Conservation (phyloP, 2,113 vertebrate genomes). For the Periophthalmodon schlosseri region DNA sequence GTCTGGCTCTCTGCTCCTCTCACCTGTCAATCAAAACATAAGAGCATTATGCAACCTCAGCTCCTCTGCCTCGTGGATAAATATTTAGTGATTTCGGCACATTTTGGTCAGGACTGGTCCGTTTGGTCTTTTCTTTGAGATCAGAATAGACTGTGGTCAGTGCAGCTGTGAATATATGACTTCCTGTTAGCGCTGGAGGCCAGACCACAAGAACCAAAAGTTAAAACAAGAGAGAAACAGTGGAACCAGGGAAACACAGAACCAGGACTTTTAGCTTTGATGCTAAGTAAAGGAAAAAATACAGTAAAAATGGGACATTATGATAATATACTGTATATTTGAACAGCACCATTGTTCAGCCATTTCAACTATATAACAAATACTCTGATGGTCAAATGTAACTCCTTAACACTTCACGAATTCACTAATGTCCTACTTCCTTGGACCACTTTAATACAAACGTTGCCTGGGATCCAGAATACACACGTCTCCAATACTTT, state of each 20-base stretch:
- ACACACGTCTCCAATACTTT: too few species aligned
- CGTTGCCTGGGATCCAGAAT: too few species aligned
- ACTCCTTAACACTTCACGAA: too few species aligned
- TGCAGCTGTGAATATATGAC: constrained; percentile 6
- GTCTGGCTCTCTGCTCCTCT: constrained; percentile 10
- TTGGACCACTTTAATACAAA: too few species aligned
- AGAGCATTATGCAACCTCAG: neutral
- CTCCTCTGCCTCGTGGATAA: neutral
- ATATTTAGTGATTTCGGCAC: neutral
- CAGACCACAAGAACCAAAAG: neutral
- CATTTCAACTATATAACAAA: too few species aligned
- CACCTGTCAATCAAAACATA: constrained; percentile 6
- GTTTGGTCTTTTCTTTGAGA: constrained; percentile 1
- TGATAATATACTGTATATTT: too few species aligned
- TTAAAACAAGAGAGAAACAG: neutral
- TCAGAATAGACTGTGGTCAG: neutral
- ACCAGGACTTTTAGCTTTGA: neutral
- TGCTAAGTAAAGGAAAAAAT: neutral
- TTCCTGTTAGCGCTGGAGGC: neutral
- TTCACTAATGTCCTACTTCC: too few species aligned
- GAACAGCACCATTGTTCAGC: too few species aligned
- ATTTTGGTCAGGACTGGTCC: neutral
- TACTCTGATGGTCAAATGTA: too few species aligned
- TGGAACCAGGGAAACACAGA: neutral
- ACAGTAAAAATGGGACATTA: too few species aligned